Percentiles rank a stretch among this genome's conserved stretches.
These are phyloP conservation scores for Brachionus asplanchnoidis DNA, from an alignment of 1,140 invertebrate genomes.

Conservation along the genomic window DNA sequence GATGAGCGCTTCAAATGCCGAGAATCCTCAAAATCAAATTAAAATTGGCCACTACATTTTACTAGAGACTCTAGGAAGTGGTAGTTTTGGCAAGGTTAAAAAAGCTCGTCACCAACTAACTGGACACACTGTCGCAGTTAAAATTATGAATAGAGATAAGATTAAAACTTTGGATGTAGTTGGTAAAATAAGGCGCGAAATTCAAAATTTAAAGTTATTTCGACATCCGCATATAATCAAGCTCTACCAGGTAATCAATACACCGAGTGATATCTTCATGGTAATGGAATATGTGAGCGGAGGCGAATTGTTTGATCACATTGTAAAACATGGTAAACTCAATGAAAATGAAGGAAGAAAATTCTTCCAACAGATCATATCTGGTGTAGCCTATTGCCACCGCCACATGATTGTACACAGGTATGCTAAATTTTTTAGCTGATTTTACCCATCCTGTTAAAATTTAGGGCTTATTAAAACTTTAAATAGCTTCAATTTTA, in stretches of 20 bases:
- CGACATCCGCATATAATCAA: slow-evolving; percentile 99
- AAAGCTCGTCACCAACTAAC: slow-evolving; percentile 75
- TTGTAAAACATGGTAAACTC: slow-evolving; percentile 91
- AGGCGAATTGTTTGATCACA: slow-evolving; percentile 98
- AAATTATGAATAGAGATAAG: slow-evolving; percentile 95
- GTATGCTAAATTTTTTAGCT: neutral
- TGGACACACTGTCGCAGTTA: slow-evolving; percentile 95
- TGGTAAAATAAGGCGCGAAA: slow-evolving; percentile 94
- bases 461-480: no score
- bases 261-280: slow-evolving; percentile 98
- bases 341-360: slow-evolving; percentile 55
- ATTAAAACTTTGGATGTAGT: slow-evolving; percentile 99
- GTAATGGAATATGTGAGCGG: slow-evolving; percentile 99
- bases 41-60: slow-evolving; percentile 62
- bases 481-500: no score
- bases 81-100: slow-evolving; percentile 63
- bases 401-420: slow-evolving; percentile 90
- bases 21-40: slow-evolving; percentile 20
- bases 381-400: slow-evolving; percentile 97
- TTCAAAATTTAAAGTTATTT: slow-evolving; percentile 97
- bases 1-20: slow-evolving; percentile 27
- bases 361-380: slow-evolving; percentile 96
- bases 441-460: no score
- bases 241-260: slow-evolving; percentile 83
- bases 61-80: slow-evolving; percentile 60